Conservation (phyloP, 2,113 vertebrate species). For the Ursus arctos region DNA sequence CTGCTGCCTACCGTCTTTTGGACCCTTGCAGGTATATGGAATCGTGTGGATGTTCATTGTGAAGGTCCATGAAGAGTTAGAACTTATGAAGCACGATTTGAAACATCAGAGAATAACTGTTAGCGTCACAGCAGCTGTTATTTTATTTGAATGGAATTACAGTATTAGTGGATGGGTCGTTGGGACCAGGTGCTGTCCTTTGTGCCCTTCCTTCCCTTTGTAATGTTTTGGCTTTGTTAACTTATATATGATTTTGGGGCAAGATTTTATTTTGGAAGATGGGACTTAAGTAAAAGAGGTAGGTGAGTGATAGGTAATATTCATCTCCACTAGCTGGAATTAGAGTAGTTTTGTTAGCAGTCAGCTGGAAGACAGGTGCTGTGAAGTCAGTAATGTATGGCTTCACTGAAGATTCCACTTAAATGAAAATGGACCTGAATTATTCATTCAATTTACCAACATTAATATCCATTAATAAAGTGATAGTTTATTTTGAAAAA, state of each 20-base stretch:
- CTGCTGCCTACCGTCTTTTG: not conserved
- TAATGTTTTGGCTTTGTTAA: not conserved
- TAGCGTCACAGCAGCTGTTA: not conserved
- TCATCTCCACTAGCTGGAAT: not conserved
- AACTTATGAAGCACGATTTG: not conserved
- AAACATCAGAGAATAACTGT: not conserved
- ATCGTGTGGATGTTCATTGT: conserved; percentile 33
- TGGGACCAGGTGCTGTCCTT: not conserved
- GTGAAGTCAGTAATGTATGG: not conserved
- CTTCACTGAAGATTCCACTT: conserved; percentile 47
- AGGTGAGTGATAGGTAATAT: not conserved
- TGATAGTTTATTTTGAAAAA: conserved; percentile 19
- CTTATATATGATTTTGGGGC: not conserved
- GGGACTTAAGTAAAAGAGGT: not conserved
- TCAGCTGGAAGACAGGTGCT: not conserved
- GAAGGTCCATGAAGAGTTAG: not conserved
- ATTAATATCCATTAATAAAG: conserved; percentile 54
- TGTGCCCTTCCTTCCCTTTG: not conserved
- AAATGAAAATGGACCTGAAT: conserved; percentile 60
- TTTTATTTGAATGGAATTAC: conserved; percentile 36
- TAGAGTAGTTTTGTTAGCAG: conserved; percentile 46
- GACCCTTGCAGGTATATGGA: not conserved
- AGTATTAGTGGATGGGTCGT: not conserved
- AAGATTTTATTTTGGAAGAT: conserved; percentile 17
- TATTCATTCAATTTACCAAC: conserved; percentile 46